These are phyloP conservation scores for Micronisus gabar DNA, from an alignment of 2,113 vertebrate genomes.

Conservation along the genomic window DNA sequence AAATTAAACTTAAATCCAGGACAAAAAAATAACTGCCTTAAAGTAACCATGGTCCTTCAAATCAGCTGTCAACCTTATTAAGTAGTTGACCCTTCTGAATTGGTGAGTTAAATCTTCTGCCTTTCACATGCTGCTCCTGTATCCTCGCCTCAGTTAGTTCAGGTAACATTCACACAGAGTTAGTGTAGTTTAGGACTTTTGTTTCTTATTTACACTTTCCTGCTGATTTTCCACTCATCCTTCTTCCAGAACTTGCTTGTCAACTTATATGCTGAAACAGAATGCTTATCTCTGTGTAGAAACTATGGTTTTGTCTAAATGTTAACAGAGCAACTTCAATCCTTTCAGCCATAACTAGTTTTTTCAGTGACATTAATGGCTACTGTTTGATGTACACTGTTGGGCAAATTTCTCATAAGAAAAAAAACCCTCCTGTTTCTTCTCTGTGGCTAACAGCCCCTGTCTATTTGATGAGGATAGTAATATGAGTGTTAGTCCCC, in stretches of 20 bases:
- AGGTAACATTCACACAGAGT: background rate
- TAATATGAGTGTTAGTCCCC: background rate
- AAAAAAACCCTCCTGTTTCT: background rate
- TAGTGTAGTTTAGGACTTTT: background rate
- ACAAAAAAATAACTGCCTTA: background rate
- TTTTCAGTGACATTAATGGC: background rate
- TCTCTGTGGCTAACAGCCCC: background rate
- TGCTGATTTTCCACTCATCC: background rate
- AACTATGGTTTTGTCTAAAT: background rate
- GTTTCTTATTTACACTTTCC: background rate
- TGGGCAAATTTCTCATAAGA: background rate
- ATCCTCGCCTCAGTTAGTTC: background rate
- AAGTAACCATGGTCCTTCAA: background rate
- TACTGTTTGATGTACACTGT: background rate
- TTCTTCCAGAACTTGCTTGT: background rate
- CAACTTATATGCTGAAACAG: background rate
- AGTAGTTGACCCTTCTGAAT: background rate
- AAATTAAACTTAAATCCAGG: background rate
- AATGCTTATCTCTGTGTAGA: background rate
- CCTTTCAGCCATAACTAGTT: background rate
- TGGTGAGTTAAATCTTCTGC: background rate
- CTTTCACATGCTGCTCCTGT: background rate
- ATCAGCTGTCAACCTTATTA: background rate
- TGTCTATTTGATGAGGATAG: background rate
- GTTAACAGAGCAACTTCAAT: background rate